These are phyloP conservation scores for Vicugna pacos DNA, from an alignment of 2,113 vertebrate species.

Conservation along the genomic window DNA sequence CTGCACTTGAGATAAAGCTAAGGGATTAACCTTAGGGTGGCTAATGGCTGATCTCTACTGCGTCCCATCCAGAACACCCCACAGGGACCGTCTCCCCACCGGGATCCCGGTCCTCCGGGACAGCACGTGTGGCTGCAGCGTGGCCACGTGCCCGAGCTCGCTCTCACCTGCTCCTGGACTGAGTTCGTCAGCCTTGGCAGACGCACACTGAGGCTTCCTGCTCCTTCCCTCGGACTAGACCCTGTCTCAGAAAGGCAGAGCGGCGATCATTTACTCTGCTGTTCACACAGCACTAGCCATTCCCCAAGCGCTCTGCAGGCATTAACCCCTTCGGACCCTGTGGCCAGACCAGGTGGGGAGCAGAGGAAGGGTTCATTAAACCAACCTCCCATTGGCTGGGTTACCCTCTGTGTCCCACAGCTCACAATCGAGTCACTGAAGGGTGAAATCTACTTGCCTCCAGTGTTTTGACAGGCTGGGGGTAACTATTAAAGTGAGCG, in stretches of 20 bases:
- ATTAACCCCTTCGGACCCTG: constrained; percentile 10
- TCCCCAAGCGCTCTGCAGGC: neutral
- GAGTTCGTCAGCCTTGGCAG: neutral
- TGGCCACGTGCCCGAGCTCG: neutral
- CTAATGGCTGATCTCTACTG: neutral
- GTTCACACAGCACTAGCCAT: neutral
- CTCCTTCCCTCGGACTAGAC: neutral
- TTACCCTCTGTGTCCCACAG: accelerated
- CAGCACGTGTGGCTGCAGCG: neutral
- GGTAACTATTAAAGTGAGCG: neutral
- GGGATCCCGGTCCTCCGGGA: neutral
- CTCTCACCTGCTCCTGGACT: neutral
- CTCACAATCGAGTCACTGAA: neutral
- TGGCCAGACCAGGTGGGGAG: neutral
- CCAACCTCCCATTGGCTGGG: neutral
- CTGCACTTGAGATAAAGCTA: neutral
- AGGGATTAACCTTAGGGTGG: neutral
- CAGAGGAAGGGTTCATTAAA: neutral
- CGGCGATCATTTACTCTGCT: neutral
- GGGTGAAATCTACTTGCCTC: neutral
- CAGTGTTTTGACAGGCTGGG: neutral
- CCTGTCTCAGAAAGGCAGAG: neutral
- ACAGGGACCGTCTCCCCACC: neutral
- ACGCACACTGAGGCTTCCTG: accelerated
- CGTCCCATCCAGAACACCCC: neutral